Evolutionary conservation across 2,888 invertebrate species (phyloP).

Genomic region (Hecatera dysodea): DNA sequence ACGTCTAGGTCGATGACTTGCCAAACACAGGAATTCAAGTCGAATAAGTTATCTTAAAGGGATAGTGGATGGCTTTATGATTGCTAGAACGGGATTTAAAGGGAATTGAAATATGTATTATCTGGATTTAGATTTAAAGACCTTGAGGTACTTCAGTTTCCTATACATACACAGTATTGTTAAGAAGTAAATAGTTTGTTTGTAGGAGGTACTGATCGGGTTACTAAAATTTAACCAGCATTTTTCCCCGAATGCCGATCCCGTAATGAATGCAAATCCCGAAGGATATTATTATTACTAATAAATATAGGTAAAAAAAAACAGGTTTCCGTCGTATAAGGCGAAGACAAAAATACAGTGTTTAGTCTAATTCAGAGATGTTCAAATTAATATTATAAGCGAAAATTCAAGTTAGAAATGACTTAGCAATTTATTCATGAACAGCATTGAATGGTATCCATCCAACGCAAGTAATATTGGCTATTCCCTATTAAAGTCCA

Average conservation of each 20-base stretch:
- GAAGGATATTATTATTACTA: too few species aligned
- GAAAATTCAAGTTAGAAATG: not conserved
- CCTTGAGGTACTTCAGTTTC: not conserved
- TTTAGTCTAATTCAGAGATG: too few species aligned
- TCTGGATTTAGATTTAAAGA: not conserved
- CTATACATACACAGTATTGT: not conserved
- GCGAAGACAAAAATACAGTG: too few species aligned
- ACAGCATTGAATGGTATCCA: not conserved
- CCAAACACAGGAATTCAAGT: not conserved
- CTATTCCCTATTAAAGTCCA: not conserved
- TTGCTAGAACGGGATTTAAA: slow-evolving; percentile 17
- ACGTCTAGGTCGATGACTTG: slow-evolving; percentile 39
- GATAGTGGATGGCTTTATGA: slow-evolving; percentile 1
- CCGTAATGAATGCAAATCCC: too few species aligned
- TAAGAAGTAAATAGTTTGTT: not conserved
- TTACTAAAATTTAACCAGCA: too few species aligned
- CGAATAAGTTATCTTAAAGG: slow-evolving; percentile 12
- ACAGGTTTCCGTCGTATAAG: too few species aligned
- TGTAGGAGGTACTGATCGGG: not conserved
- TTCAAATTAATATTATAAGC: too few species aligned
- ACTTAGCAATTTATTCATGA: not conserved
- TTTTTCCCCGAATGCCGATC: too few species aligned
- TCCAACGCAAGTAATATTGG: too few species aligned
- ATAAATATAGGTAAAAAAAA: too few species aligned
- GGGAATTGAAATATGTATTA: not conserved